These are phyloP conservation scores for Drosophila meridiana DNA, from an alignment of 2,888 invertebrate genomes.

Conservation along the genomic window DNA sequence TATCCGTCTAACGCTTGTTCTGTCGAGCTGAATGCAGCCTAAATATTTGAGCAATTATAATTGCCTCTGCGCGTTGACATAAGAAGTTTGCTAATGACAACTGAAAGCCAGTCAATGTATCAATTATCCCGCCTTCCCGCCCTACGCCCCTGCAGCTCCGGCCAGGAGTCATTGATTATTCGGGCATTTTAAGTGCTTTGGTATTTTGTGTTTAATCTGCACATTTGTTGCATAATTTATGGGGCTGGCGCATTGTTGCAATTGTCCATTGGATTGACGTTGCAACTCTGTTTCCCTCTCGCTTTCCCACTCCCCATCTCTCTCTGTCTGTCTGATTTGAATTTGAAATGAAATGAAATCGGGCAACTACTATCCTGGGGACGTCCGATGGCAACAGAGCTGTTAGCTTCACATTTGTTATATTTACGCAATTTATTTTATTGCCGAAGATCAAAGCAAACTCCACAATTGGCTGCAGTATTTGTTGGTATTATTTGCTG, in stretches of 20 bases:
- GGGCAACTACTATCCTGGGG: conserved; percentile 5
- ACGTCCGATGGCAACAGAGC: not conserved
- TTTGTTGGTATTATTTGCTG: conserved; percentile 36
- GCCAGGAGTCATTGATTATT: conserved; percentile 64
- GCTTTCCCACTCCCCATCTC: not conserved
- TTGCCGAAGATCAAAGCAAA: conserved; percentile 70
- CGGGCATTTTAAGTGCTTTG: conserved; percentile 75
- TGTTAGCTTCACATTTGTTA: conserved; percentile 45
- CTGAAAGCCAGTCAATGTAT: conserved; percentile 5
- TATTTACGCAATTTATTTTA: conserved; percentile 75
- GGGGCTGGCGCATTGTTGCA: conserved; percentile 47
- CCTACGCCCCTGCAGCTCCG: not conserved
- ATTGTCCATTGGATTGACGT: conserved; percentile 11
- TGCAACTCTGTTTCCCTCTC: not conserved
- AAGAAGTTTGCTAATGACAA: conserved; percentile 36
- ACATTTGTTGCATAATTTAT: conserved; percentile 78
- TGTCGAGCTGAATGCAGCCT: conserved; percentile 30
- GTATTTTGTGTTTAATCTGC: conserved; percentile 78
- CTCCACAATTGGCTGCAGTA: conserved; percentile 62
- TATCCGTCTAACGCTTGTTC: too few species aligned
- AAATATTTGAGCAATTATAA: conserved; percentile 68
- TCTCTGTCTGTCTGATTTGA: conserved; percentile 56
- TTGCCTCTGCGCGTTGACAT: conserved; percentile 47
- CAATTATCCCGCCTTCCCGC: not conserved
- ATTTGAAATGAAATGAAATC: conserved; percentile 53